Base-by-base conservation (phyloP, 2,113 vertebrate species). In the Chionodraco myersi region DNA sequence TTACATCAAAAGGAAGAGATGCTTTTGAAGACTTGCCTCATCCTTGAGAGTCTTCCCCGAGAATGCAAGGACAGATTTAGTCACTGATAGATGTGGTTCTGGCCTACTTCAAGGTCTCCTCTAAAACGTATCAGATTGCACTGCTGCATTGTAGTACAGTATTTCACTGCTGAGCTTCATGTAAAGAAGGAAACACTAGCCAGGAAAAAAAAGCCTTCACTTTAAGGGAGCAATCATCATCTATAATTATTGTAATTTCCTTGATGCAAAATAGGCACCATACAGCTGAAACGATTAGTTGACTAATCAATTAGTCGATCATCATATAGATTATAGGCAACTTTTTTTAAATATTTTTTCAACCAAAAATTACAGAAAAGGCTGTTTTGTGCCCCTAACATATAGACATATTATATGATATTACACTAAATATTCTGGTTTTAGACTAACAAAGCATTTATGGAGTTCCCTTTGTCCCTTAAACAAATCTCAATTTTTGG, bases 21-120 rank as follows among this genome's bases (percentile, higher is more conserved):
- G 91, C 92, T 86, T 94, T 95, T 95, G 93, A 94, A 94, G 94
- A 94, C 92, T 83, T 77, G 92, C 82, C 85, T 91, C 87, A 91
- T 94, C 93, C 92, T 91, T 90, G 88, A 93, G 86, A 87, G 87
- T 87, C 85, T 86, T 89, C 86, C 88, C 86, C 56, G 87, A 90
- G 91, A 93, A 91, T 89, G 86, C 86, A 89, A 91, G 85, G 92
- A 92, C 91, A 93, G 91, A 90, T 91, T 93, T 91, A 93, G 92
- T 90, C 92, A 78, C 92, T 92, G 93, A 93, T 92, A 92, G 93
- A 95, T 93, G 92, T 93, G 90, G 89, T 92, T 94, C 91, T 91
- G 91, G 92, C 86, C 80, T 84, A 79, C 88, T 94, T 93, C 92
- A 93, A 91, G 90, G 93, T 87, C 88, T 85, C 59, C 74, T 75